Conservation (phyloP, 2,888 invertebrate genomes). For the Saturnia japonica region DNA sequence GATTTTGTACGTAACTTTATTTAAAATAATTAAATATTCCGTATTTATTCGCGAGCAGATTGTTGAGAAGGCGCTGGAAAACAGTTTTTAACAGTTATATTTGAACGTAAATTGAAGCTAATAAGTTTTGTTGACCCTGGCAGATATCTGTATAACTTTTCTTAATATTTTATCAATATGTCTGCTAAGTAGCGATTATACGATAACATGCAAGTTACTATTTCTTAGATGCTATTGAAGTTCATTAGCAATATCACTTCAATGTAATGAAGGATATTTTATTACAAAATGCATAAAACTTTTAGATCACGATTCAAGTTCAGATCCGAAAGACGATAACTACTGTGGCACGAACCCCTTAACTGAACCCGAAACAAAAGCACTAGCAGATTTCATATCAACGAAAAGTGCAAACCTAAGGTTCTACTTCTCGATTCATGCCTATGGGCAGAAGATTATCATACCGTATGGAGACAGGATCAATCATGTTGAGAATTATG, state of each 20-base stretch:
- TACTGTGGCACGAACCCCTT: constrained; percentile 58
- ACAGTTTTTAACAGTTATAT: neutral
- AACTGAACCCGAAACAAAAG: constrained; percentile 63
- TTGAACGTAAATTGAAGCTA: neutral
- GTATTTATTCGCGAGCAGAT: neutral
- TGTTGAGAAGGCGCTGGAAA: neutral
- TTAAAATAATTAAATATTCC: neutral
- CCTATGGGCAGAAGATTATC: constrained; percentile 83
- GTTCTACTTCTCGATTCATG: constrained; percentile 84
- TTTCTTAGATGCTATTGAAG: too few relatives aligned
- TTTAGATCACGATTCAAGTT: constrained; percentile 50
- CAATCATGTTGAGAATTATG: constrained; percentile 70
- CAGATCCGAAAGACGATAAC: constrained; percentile 37
- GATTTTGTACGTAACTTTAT: neutral
- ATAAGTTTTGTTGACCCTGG: too few relatives aligned
- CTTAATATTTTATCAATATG: too few relatives aligned
- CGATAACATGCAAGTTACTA: too few relatives aligned
- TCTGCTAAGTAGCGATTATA: neutral
- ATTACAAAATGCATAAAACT: constrained; percentile 17
- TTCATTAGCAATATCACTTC: neutral
- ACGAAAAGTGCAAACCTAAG: constrained; percentile 51
- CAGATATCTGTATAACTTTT: too few relatives aligned
- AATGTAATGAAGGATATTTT: neutral
- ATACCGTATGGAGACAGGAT: constrained; percentile 80
- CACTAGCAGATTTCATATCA: constrained; percentile 45